phyloP scores from a whole-genome alignment of 2,888 invertebrate genomes.

The Calameuta pallipes region DNA sequence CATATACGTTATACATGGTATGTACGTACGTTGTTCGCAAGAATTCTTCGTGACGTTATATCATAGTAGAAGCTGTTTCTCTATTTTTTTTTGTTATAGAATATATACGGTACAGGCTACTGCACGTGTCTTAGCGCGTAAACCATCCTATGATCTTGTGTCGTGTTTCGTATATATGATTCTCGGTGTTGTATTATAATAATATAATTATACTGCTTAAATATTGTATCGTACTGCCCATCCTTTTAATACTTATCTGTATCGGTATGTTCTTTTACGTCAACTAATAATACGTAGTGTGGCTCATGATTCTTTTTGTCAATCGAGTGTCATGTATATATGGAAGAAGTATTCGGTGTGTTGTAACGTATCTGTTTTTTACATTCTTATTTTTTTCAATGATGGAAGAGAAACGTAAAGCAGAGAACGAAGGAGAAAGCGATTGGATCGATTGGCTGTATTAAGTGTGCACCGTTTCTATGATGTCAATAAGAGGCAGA shows the following conservation, averaged over 20 bases:
- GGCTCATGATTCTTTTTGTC: background rate
- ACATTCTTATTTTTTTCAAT: background rate
- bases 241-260: background rate
- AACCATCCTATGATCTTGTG: too few species aligned
- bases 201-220: background rate
- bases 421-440: background rate
- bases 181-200: background rate
- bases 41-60: background rate
- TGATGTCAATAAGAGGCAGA: background rate
- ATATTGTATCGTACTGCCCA: background rate
- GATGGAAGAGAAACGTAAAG: background rate
- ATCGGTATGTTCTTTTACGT: background rate
- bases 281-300: background rate
- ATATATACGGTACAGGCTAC: background rate
- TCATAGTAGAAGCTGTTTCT: background rate
- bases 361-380: background rate
- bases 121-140: background rate
- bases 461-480: background rate
- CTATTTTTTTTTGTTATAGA: background rate
- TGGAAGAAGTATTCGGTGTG: background rate
- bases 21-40: background rate
- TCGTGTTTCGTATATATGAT: background rate
- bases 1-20: background rate
- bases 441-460: background rate
- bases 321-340: background rate